Base-by-base conservation (phyloP, 2,797 vertebrate species). In the Malacoctenus gilli region DNA sequence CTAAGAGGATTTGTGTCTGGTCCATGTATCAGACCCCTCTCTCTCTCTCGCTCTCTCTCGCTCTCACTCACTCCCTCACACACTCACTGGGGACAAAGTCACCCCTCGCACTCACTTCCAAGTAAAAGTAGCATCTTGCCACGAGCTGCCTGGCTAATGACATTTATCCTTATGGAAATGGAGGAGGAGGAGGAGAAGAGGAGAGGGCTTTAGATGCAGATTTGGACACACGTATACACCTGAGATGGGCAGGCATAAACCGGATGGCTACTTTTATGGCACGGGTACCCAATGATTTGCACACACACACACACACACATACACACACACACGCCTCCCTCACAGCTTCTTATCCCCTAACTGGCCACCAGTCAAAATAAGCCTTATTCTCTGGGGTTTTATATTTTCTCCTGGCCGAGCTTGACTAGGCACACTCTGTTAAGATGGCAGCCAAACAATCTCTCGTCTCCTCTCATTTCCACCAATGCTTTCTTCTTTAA, bases 1-100 rank as follows among this genome's bases (percentile, higher is more conserved):
- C 82, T 91, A 91, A 93, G 90, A 91, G 89, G 91, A 92, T 92
- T 91, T 91, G 83, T 88, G 87, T 89, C 82, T 86, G 80, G 84
- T 87, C 85, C 84, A 68, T 85, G 83, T 88, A 88, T 89, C 87
- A 87, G 83, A 77, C 85, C 63, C 35, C 68, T 71, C 73, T 61
- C 39, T 66, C 61, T 49, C 58, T 22, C 50, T 37, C 31, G 14
- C 59, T 30, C 54, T 22, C 55, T 50, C 60, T 42, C 75, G 8
- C 28, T 5, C 30, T 63, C 76, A 71, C 70, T 73, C 74, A 63
- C n/a, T n/a, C n/a, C n/a, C n/a, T n/a, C n/a, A n/a, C n/a, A n/a
- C n/a, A n/a, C n/a, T n/a, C n/a, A n/a, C n/a, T 59, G 28, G 72
- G 79, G 75, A 86, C 86, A 86, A 82, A 86, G 83, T 87, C 80